A percentile compares a stretch with the other conserved stretches of the same genome.
Evolutionary conservation across 1,140 invertebrate genomes (phyloP).

Genomic region (Drosophila parabipectinata): DNA sequence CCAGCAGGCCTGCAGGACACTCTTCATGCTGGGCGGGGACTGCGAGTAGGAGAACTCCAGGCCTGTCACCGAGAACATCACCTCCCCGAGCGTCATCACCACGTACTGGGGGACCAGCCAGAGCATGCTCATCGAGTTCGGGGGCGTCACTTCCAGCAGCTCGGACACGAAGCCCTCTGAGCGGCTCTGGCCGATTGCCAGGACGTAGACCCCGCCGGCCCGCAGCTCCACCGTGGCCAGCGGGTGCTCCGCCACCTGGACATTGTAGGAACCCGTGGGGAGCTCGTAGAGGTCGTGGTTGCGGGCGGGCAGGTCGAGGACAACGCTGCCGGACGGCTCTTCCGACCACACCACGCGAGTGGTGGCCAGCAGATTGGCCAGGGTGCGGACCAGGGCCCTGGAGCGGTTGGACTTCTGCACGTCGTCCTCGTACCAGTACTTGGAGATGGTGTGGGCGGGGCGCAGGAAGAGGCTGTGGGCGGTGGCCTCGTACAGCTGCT

Average conservation of each 20-base stretch:
- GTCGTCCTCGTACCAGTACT: conserved; percentile 62
- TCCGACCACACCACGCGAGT: conserved; percentile 57
- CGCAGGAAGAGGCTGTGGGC: conserved; percentile 85
- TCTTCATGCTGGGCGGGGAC: conserved; percentile 95
- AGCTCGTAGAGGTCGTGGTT: conserved; percentile 62
- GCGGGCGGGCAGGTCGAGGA: conserved; percentile 51
- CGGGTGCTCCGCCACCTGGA: conserved; percentile 22
- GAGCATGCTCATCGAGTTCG: conserved; percentile 91
- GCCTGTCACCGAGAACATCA: conserved; percentile 97
- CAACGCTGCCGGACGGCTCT: conserved; percentile 9
- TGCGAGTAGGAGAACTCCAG: conserved; percentile 95
- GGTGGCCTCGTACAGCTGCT: conserved; percentile 55
- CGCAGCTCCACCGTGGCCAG: conserved; percentile 25
- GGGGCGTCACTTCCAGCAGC: conserved; percentile 85
- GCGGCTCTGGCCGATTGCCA: conserved; percentile 83
- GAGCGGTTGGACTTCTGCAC: conserved; percentile 71
- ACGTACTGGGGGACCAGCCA: conserved; percentile 95
- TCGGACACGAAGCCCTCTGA: conserved; percentile 16
- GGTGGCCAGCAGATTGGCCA: conserved; percentile 58
- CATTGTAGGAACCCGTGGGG: conserved; percentile 26
- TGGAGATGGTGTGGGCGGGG: conserved; percentile 37
- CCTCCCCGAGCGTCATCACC: conserved; percentile 90
- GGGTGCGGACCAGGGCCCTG: conserved; percentile 48
- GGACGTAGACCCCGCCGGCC: conserved; percentile 86
- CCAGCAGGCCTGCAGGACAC: conserved; percentile 95